Base-by-base conservation (phyloP, 2,888 invertebrate species). In the Meloe dianella region DNA sequence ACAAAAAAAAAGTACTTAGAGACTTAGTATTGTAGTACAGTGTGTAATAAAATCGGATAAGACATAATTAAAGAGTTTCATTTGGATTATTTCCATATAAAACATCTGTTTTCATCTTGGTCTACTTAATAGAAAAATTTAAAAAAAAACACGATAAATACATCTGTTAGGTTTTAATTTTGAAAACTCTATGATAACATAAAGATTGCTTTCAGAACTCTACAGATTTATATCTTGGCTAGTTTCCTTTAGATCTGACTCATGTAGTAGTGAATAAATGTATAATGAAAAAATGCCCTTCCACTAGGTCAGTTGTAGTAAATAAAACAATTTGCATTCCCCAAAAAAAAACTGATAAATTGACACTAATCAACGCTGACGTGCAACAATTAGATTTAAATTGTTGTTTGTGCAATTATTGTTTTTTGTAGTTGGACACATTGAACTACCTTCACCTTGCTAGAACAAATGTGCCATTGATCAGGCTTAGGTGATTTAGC, bases 11-110 rank as follows among this genome's bases (percentile, higher is more conserved):
- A 67, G 61, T 69, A 68, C 72, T 69, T 77, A 76, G 75, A 72
- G 32, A 68, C 73, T 76, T 75, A 77, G 68, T 70, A 77, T 74
- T 79, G 78, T 80, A 79, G 79, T 76, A 75, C 74, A 78, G 76
- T 79, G 80, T 79, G 78, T 78, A 79, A 79, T 80, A 78, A 78
- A 79, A 75, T 67, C 68, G 68, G 69, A 71, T 71, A 70, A 70
- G 61, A 58, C 62, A 67, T 56, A 65, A 62, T 59, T 32, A 29
- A 5, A 7, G 22, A 12, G 22, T 51, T 22, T 51, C 12, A 24
- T 51, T 51, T 12, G 51, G 22, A 51, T 20, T 51, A 1, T 12
- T 24, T 51, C 22, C 51, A 22, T 24, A 51, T 47, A 20, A 41
- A 38, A n/a, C 7, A 17, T 12, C n/a, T 38, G n/a, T 47, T 38